Conservation (phyloP, 2,797 vertebrate species). For the Naso thynnoides region DNA sequence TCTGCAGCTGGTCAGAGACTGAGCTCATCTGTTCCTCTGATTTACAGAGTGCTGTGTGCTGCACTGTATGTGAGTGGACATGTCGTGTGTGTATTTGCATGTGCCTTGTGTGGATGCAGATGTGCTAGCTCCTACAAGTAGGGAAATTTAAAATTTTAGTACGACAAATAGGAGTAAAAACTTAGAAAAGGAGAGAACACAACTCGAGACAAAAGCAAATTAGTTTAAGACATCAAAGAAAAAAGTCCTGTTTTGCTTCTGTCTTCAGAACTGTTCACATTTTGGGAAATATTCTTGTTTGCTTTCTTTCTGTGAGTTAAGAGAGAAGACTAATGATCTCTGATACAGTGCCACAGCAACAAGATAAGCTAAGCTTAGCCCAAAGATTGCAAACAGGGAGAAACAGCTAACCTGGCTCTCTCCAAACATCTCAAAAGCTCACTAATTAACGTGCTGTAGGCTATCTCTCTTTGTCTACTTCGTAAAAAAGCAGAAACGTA, state of each 20-base stretch:
- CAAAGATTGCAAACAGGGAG: background rate
- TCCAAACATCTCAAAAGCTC: background rate
- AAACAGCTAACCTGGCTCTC: background rate
- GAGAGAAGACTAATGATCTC: background rate
- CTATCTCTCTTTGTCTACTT: background rate
- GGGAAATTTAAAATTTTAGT: background rate
- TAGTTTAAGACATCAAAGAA: background rate
- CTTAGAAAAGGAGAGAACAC: background rate
- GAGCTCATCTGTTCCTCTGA: conserved; percentile 72
- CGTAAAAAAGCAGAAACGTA: background rate
- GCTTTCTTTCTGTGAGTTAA: background rate
- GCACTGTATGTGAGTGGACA: conserved; percentile 13
- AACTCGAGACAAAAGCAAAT: background rate
- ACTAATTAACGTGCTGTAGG: background rate
- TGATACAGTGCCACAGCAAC: background rate
- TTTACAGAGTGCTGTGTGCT: conserved; percentile 41
- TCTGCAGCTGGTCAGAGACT: conserved; percentile 73
- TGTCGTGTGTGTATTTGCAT: conserved; percentile 19
- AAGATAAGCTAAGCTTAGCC: background rate
- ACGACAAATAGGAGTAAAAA: background rate
- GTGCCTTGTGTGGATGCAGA: conserved; percentile 3
- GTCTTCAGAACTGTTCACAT: background rate
- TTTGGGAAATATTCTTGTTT: background rate
- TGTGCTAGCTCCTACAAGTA: background rate
- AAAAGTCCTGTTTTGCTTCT: background rate